Evolutionary conservation across 2,797 vertebrate genomes (phyloP).

Genomic region (Lepidocolaptes lacrymiger): DNA sequence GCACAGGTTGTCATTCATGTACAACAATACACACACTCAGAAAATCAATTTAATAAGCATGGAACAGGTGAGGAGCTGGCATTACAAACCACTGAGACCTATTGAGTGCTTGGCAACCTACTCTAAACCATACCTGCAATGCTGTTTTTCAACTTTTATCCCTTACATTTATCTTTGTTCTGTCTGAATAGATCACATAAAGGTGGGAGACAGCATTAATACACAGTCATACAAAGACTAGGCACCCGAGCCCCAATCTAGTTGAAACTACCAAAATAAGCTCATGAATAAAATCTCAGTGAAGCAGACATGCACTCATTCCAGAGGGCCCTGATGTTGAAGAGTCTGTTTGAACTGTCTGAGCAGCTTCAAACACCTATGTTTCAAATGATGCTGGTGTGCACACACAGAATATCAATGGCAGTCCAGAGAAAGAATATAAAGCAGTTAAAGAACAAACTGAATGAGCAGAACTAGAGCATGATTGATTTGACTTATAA

Average conservation of each 20-base stretch:
- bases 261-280: background rate
- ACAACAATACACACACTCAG: background rate
- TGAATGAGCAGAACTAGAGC: background rate
- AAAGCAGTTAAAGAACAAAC: background rate
- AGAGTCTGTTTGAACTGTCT: background rate
- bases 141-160: background rate
- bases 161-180: background rate
- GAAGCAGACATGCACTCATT: fast-evolving
- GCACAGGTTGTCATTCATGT: background rate
- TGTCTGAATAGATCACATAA: background rate
- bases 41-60: background rate
- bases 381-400: background rate
- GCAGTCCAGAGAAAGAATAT: background rate
- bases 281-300: background rate
- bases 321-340: background rate
- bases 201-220: background rate
- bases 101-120: background rate
- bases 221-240: background rate
- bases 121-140: background rate
- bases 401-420: background rate
- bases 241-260: background rate
- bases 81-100: background rate
- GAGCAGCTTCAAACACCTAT: background rate
- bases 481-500: background rate
- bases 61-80: background rate